phyloP scores from a whole-genome alignment of 2,113 vertebrate genomes.

The Damaliscus lunatus region DNA sequence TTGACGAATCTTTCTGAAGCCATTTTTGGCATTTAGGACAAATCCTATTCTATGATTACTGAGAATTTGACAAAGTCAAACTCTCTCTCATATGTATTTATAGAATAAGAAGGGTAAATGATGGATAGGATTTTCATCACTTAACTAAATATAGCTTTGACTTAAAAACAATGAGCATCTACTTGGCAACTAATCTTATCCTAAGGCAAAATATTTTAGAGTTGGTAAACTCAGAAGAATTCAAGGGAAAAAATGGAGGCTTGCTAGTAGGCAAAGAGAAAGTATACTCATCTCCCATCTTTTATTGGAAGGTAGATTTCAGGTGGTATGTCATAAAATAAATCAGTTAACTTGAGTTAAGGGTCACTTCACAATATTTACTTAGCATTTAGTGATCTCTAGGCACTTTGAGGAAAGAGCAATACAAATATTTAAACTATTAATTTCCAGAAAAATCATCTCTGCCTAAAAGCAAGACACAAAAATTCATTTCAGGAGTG shows the following conservation, averaged over 20 bases:
- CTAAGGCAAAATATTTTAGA: background rate
- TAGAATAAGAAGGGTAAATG: background rate
- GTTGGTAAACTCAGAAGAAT: slow-evolving; percentile 13
- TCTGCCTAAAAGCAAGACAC: background rate
- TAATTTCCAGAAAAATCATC: slow-evolving; percentile 45
- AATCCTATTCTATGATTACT: background rate
- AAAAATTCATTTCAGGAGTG: background rate
- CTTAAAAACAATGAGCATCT: background rate
- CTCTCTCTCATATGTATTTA: background rate
- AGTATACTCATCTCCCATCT: background rate
- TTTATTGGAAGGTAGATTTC: slow-evolving; percentile 27
- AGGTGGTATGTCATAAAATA: slow-evolving; percentile 12
- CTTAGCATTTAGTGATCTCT: background rate
- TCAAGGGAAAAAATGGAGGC: background rate
- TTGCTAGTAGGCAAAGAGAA: background rate
- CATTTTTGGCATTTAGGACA: background rate
- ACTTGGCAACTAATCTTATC: background rate
- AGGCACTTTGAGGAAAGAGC: slow-evolving; percentile 46
- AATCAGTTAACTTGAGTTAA: slow-evolving; percentile 29
- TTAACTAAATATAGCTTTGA: background rate
- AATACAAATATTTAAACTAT: slow-evolving; percentile 10
- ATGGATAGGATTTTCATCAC: background rate
- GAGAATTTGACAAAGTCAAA: background rate
- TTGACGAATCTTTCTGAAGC: background rate
- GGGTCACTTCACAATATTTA: slow-evolving; percentile 26